phyloP scores from a whole-genome alignment of 2,888 invertebrate species.

The Oscheius sp. region DNA sequence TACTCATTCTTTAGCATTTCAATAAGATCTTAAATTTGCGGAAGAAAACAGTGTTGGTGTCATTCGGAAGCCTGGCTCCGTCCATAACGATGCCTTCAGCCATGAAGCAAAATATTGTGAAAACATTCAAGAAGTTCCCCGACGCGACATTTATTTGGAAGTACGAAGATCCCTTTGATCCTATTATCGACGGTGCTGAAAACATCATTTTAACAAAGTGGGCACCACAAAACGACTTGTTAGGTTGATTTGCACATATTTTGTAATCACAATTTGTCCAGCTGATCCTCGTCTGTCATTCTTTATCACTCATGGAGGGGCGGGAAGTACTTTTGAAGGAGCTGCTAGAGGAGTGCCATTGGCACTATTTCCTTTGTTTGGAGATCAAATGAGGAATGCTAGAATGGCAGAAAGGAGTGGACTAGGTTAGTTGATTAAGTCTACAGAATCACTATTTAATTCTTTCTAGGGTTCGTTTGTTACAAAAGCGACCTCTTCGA shows the following conservation, averaged over 20 bases:
- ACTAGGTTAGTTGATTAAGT: conserved; percentile 23
- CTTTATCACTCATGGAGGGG: conserved; percentile 31
- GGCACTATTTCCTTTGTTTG: conserved; percentile 22
- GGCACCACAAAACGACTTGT: conserved; percentile 71
- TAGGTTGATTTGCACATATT: conserved; percentile 43
- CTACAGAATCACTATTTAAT: not conserved
- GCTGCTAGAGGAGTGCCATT: conserved; percentile 16
- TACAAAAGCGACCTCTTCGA: conserved; percentile 7
- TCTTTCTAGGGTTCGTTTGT: conserved; percentile 9
- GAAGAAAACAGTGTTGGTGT: conserved; percentile 26
- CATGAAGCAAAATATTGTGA: conserved; percentile 23
- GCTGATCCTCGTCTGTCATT: conserved; percentile 20
- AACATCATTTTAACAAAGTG: conserved; percentile 44
- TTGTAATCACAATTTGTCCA: not conserved
- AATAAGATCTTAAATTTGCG: conserved; percentile 4
- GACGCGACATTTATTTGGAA: conserved; percentile 60
- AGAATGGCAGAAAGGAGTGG: conserved; percentile 25
- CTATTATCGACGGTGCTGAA: conserved; percentile 23
- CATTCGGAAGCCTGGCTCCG: conserved; percentile 29
- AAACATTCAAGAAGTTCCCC: conserved; percentile 45
- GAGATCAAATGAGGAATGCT: conserved; percentile 32
- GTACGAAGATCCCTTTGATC: conserved; percentile 45
- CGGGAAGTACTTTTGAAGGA: conserved; percentile 23
- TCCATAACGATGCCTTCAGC: conserved; percentile 10
- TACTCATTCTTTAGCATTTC: not conserved